Percentiles rank a stretch among this genome's conserved stretches.
Evolutionary conservation across 1,140 invertebrate species (phyloP).

Genomic region (Drosophila lini): DNA sequence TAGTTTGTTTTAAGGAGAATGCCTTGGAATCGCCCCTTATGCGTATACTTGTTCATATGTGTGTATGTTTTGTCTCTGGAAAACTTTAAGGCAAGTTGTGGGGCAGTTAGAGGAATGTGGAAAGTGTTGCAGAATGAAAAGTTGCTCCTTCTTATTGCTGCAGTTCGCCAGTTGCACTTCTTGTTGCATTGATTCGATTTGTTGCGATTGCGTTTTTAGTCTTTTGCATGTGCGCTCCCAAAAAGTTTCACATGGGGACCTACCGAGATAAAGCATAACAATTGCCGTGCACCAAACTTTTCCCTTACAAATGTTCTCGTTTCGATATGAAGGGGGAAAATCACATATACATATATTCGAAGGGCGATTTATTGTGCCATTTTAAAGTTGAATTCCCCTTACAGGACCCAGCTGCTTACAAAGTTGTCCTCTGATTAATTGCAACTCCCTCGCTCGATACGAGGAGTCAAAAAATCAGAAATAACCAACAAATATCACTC

Average conservation of each 20-base stretch:
- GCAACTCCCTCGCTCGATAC: background rate
- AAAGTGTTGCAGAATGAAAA: conserved; percentile 79
- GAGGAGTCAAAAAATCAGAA: conserved; percentile 21
- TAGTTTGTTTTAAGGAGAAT: conserved; percentile 65
- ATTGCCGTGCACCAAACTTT: conserved; percentile 68
- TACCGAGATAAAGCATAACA: conserved; percentile 68
- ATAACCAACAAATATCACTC: conserved; percentile 47
- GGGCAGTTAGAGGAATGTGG: conserved; percentile 15
- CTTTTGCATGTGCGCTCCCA: conserved; percentile 77
- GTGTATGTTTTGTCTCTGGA: conserved; percentile 43
- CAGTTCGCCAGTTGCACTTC: conserved; percentile 39
- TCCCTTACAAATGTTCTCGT: conserved; percentile 56
- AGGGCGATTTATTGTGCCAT: conserved; percentile 64
- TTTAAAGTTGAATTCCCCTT: conserved; percentile 60
- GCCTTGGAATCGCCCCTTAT: background rate
- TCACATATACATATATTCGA: conserved; percentile 5
- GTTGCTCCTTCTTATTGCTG: conserved; percentile 53
- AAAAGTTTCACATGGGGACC: conserved; percentile 40
- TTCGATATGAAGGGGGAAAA: conserved; percentile 16
- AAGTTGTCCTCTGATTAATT: conserved; percentile 66
- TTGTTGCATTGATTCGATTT: conserved; percentile 81
- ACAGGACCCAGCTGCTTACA: conserved; percentile 44
- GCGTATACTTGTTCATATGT: conserved; percentile 6
- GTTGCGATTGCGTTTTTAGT: conserved; percentile 81
- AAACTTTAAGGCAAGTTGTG: conserved; percentile 54